Conservation (phyloP, 2,113 vertebrate species). For the Smithornis capensis region DNA sequence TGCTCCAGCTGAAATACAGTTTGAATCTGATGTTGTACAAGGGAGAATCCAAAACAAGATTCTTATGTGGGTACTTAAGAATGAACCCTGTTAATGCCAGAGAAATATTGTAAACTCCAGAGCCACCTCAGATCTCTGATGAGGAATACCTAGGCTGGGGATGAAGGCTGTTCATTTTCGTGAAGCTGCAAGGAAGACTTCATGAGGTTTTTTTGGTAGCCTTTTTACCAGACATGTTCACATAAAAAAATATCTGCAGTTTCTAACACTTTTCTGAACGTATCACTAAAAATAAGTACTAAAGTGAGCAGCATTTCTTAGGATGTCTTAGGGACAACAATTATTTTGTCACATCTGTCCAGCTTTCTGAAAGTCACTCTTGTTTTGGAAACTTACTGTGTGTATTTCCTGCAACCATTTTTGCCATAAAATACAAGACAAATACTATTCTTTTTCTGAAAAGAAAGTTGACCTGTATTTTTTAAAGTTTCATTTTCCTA, state of each 20-base stretch:
- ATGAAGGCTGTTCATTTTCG: neutral
- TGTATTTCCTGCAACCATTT: neutral
- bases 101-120: neutral
- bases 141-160: neutral
- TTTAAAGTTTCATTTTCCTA: neutral
- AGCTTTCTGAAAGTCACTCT: neutral
- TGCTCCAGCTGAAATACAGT: neutral
- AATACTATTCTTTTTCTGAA: neutral
- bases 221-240: neutral
- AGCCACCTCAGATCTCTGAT: neutral
- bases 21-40: neutral
- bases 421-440: neutral
- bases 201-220: neutral
- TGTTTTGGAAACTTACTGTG: neutral
- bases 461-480: neutral
- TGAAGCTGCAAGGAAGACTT: neutral
- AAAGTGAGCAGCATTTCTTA: neutral
- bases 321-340: neutral
- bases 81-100: rapidly evolving
- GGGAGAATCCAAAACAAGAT: neutral
- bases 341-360: neutral
- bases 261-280: neutral
- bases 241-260: neutral
- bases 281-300: neutral
- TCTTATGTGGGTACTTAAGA: neutral